These are phyloP conservation scores for Pterobdella sp. DNA, from an alignment of 2,888 invertebrate genomes.

Conservation along the genomic window DNA sequence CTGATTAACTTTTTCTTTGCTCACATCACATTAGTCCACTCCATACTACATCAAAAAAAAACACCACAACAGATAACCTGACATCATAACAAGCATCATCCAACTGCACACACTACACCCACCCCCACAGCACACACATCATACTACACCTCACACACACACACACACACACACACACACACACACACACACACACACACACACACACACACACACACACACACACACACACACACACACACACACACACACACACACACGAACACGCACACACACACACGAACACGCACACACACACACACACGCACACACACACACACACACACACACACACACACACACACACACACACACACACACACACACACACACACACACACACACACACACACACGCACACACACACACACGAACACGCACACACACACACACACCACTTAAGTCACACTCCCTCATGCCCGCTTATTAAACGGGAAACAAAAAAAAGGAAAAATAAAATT, in stretches of 20 bases:
- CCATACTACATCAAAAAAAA: too few species aligned
- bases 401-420: too few species aligned
- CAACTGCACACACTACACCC: neutral
- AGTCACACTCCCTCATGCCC: too few species aligned
- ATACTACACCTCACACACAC: neutral
- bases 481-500: too few species aligned
- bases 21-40: too few species aligned
- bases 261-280: neutral
- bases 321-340: neutral
- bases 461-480: too few species aligned
- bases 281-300: neutral
- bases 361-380: too few species aligned
- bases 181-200: neutral
- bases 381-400: too few species aligned
- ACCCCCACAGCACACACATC: neutral
- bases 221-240: conserved; percentile 3
- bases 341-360: neutral
- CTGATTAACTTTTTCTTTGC: too few species aligned
- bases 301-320: conserved; percentile 9
- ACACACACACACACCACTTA: too few species aligned
- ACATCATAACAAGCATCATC: neutral
- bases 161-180: neutral
- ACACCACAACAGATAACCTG: neutral
- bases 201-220: conserved; percentile 4
- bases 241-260: conserved; percentile 8